Conservation (phyloP, 2,113 vertebrate species). For the Saccopteryx bilineata region DNA sequence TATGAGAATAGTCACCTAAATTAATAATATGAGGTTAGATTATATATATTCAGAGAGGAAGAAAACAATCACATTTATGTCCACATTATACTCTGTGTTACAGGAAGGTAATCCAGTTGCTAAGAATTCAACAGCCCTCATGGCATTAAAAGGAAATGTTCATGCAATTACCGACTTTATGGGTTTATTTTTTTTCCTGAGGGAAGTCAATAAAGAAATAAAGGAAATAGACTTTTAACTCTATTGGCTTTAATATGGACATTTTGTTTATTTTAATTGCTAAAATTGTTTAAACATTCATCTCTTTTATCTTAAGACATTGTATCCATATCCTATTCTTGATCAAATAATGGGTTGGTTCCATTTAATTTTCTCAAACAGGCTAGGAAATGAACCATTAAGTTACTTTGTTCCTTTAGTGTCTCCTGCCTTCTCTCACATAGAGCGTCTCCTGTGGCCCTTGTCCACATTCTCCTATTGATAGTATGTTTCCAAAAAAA, state of each 20-base stretch:
- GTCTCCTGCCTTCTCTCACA: not conserved
- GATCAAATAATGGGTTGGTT: conserved; percentile 25
- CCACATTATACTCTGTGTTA: not conserved
- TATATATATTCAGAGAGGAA: not conserved
- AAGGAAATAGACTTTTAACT: conserved; percentile 58
- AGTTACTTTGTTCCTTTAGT: not conserved
- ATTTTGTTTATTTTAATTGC: conserved; percentile 54
- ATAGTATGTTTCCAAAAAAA: not conserved
- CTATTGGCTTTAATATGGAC: conserved; percentile 30
- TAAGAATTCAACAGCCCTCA: conserved; percentile 13
- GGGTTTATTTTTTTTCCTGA: conserved; percentile 39
- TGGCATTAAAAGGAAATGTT: conserved; percentile 40
- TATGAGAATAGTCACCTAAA: not conserved
- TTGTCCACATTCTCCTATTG: not conserved
- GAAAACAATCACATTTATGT: conserved; percentile 10
- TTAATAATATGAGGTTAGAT: not conserved
- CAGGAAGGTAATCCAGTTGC: conserved; percentile 16
- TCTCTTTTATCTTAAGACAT: conserved; percentile 7
- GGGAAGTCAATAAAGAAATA: conserved; percentile 13
- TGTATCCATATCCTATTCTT: not conserved
- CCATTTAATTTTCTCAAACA: conserved; percentile 45
- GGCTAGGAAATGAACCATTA: conserved; percentile 6
- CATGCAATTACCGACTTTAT: conserved; percentile 42
- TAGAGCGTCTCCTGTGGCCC: not conserved
- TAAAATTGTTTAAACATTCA: conserved; percentile 47